phyloP scores from a whole-genome alignment of 1,140 invertebrate genomes.

The Leptoteleia sp. region DNA sequence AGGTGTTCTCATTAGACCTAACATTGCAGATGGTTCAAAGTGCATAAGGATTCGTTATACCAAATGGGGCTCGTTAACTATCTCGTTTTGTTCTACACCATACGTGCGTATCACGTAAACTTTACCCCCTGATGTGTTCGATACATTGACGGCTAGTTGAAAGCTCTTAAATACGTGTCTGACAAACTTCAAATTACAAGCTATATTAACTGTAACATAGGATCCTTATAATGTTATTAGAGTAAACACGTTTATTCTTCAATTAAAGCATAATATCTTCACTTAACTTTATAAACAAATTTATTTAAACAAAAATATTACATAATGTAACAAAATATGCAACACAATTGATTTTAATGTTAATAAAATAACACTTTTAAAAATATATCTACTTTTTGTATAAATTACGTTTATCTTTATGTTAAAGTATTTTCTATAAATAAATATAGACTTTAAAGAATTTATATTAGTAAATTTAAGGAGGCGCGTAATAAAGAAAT shows the following conservation, averaged over 20 bases:
- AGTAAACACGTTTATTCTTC: slow-evolving; percentile 5
- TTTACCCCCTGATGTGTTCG: slow-evolving; percentile 65
- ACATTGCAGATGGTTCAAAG: slow-evolving; percentile 76
- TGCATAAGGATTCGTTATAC: slow-evolving; percentile 74
- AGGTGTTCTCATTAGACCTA: slow-evolving; percentile 69
- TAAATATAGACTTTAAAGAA: no score
- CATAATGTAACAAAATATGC: no score
- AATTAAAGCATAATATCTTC: no score
- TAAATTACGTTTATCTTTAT: no score
- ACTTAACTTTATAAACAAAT: no score
- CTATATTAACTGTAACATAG: slow-evolving; percentile 23
- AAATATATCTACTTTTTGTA: no score
- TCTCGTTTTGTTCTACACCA: slow-evolving; percentile 64
- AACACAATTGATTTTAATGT: no score
- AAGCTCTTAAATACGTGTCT: slow-evolving; percentile 34
- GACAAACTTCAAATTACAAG: slow-evolving; percentile 38
- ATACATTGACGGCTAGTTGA: slow-evolving; percentile 58
- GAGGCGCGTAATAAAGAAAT: no score
- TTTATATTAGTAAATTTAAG: no score
- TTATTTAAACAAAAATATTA: no score
- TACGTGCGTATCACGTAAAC: slow-evolving; percentile 65
- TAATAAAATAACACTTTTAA: no score
- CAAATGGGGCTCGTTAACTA: slow-evolving; percentile 72
- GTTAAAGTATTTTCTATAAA: no score
- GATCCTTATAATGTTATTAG: slow-evolving; percentile 6